Evolutionary conservation across 2,113 vertebrate species (phyloP).

Genomic region (Pluvianellus socialis): DNA sequence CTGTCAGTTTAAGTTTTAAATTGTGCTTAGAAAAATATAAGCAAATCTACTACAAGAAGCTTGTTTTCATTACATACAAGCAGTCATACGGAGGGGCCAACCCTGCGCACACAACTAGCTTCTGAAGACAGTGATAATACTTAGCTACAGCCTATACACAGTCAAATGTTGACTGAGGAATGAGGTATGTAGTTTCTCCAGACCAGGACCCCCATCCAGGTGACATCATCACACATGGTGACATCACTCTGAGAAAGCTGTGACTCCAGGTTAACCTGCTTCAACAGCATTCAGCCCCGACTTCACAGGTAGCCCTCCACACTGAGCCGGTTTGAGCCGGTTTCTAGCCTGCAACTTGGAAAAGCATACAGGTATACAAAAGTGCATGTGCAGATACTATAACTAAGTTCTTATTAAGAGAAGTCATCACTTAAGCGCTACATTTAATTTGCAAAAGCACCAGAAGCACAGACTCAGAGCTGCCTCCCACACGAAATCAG

Average conservation of each 20-base stretch:
- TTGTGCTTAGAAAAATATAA: neutral
- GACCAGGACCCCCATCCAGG: neutral
- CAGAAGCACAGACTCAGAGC: neutral
- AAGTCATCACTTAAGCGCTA: neutral
- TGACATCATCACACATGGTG: neutral
- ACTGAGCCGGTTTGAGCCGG: fast-evolving
- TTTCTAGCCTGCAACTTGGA: neutral
- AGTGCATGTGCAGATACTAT: fast-evolving
- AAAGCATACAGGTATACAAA: neutral
- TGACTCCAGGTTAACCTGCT: neutral
- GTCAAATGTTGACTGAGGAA: neutral
- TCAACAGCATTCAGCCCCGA: neutral
- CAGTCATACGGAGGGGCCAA: neutral
- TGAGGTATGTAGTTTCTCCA: neutral
- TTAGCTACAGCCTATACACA: neutral
- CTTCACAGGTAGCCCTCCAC: neutral
- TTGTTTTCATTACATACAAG: neutral
- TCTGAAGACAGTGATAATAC: fast-evolving
- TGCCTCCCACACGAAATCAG: fast-evolving
- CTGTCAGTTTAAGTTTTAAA: neutral
- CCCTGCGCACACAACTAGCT: too few relatives aligned
- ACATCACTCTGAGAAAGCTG: neutral
- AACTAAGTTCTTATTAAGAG: neutral
- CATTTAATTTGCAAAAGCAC: neutral
- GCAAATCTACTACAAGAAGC: neutral